Evolutionary conservation across 2,797 vertebrate genomes (phyloP), one percentile per base, ranked within the genome.

Genomic region (Arrhamphus sclerolepis): DNA sequence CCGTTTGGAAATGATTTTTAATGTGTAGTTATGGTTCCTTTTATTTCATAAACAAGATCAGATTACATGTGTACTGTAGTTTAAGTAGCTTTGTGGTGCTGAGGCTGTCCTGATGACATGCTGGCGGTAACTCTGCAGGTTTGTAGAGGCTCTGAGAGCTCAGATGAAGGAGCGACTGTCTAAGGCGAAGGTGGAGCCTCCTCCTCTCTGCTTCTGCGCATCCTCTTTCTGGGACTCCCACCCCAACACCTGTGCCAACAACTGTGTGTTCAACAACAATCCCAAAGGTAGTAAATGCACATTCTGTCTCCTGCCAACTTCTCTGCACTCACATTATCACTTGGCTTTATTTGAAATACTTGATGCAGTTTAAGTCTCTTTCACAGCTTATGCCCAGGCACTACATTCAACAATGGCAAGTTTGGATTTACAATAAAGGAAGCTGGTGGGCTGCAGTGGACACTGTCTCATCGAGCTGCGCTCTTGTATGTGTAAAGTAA

Each of bases 261-360:
- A 98, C 88, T 98, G 97, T 1, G 14, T 94, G 56, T 98, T 98
- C 89, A 94, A 98, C 91, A 94, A 93, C 84, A 97, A 98, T 57
- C 94, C 93, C 52, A 92, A 87, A 95, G 96, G 97, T 98, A 89
- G n/a, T 3, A 0, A 6, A 6, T 1, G 13, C 50, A 16, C 28
- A 34, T 44, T 4, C 29, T 1, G 13, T 13, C 26, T 17, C 20
- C 16, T 13, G 16, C 24, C 2, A 26, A 31, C 1, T 47, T 41
- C 4, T 53, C 7, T 28, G 6, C 42, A 52, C 19, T 20, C 28
- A 8, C 22, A 1, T 17, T 13, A 1, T 7, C 1, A 6, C 11
- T 13, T 7, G 59, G 49, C 47, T 51, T 40, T 38, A 4, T 2
- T 20, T 52, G 46, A 14, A 22, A 72, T 16, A 0, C 10, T 14